These are phyloP conservation scores for Fregetta grallaria DNA, from an alignment of 2,113 vertebrate genomes.

Conservation along the genomic window DNA sequence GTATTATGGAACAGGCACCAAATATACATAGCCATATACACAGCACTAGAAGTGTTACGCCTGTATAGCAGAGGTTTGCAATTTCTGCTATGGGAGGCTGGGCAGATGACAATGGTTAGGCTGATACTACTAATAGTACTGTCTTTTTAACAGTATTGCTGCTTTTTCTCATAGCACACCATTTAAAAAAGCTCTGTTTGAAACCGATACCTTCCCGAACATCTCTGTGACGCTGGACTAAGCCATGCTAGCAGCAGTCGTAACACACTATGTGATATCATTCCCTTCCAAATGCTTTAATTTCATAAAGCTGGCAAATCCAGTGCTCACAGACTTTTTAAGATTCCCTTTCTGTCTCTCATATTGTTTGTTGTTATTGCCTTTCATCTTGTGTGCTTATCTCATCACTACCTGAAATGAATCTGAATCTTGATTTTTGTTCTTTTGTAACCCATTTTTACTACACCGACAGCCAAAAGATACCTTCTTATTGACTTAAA, in stretches of 20 bases:
- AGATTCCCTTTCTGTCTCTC: background rate
- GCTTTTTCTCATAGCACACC: background rate
- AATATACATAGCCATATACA: background rate
- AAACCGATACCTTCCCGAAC: background rate
- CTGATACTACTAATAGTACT: background rate
- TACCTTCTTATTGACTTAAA: background rate
- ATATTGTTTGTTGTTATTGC: background rate
- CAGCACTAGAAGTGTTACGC: background rate
- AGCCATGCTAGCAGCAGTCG: background rate
- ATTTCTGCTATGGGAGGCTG: background rate
- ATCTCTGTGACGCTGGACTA: background rate
- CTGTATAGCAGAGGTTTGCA: background rate
- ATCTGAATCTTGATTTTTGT: background rate
- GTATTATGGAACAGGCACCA: background rate
- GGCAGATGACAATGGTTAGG: background rate
- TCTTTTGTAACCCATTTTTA: background rate
- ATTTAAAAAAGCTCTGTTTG: background rate
- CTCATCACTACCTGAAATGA: background rate
- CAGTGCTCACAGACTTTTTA: background rate
- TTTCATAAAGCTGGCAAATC: background rate
- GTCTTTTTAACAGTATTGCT: background rate
- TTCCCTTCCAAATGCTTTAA: background rate
- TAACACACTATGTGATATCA: rapidly evolving
- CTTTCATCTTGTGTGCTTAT: background rate
- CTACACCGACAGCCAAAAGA: background rate